Conservation (phyloP, 2,797 vertebrate genomes). For the Picus viridis region DNA sequence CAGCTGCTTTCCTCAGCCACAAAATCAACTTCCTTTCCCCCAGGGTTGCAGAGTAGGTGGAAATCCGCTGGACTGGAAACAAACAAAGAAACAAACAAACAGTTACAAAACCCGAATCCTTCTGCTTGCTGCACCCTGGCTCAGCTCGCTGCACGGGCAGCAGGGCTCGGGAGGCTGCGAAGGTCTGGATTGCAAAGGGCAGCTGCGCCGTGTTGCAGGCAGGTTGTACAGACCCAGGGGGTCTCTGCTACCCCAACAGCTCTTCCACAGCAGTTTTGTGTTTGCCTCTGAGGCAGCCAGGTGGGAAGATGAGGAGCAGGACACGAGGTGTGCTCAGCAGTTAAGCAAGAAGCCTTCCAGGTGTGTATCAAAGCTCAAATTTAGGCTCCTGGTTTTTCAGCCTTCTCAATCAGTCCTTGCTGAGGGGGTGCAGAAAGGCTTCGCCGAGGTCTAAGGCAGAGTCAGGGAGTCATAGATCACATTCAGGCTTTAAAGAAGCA, state of each 20-base stretch:
- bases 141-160: not conserved
- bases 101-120: not conserved
- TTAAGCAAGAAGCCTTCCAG: not conserved
- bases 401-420: not conserved
- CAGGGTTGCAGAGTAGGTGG: not conserved
- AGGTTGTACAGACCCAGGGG: not conserved
- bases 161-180: not conserved
- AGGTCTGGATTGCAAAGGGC: not conserved
- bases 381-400: not conserved
- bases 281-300: not conserved
- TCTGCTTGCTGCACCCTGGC: not conserved
- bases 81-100: too few species aligned
- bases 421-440: not conserved
- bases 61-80: not conserved
- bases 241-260: not conserved
- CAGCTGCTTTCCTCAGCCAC: not conserved
- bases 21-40: slow-evolving; percentile 17
- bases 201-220: fast-evolving
- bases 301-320: not conserved
- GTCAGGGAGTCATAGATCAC: not conserved
- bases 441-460: not conserved
- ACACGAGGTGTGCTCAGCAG: not conserved
- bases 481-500: not conserved
- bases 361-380: not conserved
- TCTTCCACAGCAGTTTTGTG: not conserved